These are phyloP conservation scores for Drosophila paulistorum DNA, from an alignment of 1,140 invertebrate genomes.

Conservation along the genomic window DNA sequence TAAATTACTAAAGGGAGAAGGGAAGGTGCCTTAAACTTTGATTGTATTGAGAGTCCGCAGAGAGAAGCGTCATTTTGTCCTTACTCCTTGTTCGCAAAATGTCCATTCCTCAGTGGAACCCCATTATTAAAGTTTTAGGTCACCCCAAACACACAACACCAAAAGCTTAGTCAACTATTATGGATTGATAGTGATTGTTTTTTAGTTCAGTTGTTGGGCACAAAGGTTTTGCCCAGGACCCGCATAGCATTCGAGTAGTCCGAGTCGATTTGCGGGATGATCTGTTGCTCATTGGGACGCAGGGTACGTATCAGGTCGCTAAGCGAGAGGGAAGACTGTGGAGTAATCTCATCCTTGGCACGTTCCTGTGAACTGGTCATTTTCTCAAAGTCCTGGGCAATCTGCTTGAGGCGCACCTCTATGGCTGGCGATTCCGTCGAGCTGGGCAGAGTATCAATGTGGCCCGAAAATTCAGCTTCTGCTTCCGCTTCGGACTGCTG, in stretches of 20 bases:
- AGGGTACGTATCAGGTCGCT: constrained; percentile 81
- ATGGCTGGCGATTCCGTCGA: constrained; percentile 75
- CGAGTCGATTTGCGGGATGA: constrained; percentile 82
- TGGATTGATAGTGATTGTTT: constrained; percentile 3
- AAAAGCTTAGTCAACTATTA: constrained; percentile 36
- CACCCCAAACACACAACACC: constrained; percentile 34
- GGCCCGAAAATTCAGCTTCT: constrained; percentile 30
- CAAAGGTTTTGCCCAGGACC: constrained; percentile 79
- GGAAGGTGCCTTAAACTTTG: background rate
- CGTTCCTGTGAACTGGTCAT: constrained; percentile 71
- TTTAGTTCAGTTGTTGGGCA: constrained; percentile 52
- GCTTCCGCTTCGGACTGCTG: constrained; percentile 51
- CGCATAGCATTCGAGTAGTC: constrained; percentile 83
- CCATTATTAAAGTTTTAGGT: background rate
- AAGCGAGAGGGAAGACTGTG: constrained; percentile 77
- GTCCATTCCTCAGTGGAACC: constrained; percentile 76
- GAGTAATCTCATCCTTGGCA: constrained; percentile 71
- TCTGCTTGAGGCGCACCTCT: constrained; percentile 80
- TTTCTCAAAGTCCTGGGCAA: constrained; percentile 81
- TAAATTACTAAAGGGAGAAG: constrained; percentile 32
- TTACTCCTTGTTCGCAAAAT: constrained; percentile 42
- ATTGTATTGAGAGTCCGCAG: constrained; percentile 56
- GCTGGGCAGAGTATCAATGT: constrained; percentile 45
- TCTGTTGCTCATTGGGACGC: constrained; percentile 81
- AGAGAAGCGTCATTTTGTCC: constrained; percentile 71